Evolutionary conservation across 2,888 invertebrate species (phyloP), one percentile per base, ranked within the genome.

Genomic region (Noctuana brunneofusca): DNA sequence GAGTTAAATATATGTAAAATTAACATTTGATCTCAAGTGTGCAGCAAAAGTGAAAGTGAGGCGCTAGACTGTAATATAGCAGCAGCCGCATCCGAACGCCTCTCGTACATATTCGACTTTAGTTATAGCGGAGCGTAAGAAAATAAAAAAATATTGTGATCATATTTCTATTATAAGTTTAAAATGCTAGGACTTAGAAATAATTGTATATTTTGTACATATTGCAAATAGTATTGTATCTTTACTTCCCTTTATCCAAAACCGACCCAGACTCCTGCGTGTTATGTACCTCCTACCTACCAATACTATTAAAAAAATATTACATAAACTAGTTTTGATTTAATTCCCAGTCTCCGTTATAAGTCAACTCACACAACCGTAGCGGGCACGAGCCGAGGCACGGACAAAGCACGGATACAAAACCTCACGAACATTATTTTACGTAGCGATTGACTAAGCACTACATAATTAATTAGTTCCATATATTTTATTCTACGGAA

Each of bases 241-340:
- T 89, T 86, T 88, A 90, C 86, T 89, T 89, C 89, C 90, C 87
- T 84, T 86, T 87, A 89, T 89, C 89, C 91, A 86, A 89, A 87
- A 87, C 55, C 43, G 81, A 85, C 88, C 91, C 90, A 90, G 88
- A 88, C 83, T 88, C 89, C 89, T 90, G 92, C 87, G 92, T 92
- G 92, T 92, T 92, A 92, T 92, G 90, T 92, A 92, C 91, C 90
- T 92, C 91, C 89, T 92, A 92, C 91, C 91, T 92, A 92, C 92
- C 92, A 92, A 91, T 92, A 92, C 91, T 91, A 92, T 92, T 92
- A 92, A 92, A 92, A 89, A 90, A 92, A 90, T 89, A 92, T 90
- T 91, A 92, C 89, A 89, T 86, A 86, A 76, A 74, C 58, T 69
- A 71, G 74, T 76, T 78, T 80, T 82, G 76, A 73, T 75, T 73